Evolutionary conservation across 2,888 invertebrate genomes (phyloP), one percentile per base, ranked within the genome.

Genomic region (Cyclophora punctaria): DNA sequence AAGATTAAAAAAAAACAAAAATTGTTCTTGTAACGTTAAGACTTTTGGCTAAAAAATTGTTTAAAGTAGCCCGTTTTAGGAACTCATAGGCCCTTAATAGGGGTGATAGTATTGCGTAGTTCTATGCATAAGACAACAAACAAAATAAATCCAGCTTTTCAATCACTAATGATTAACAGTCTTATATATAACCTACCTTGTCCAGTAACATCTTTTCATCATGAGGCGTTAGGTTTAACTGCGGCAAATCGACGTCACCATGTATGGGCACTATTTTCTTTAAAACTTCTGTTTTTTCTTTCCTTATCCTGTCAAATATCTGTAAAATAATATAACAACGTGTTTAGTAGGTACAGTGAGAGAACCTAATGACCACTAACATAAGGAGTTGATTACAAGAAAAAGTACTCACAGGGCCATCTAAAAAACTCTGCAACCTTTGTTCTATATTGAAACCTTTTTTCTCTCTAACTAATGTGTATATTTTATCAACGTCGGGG

Each of bases 241-340:
- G 91, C 20, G 92, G 91, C 65, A 92, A 88, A 47, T 93, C 92
- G 56, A 96, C 92, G 77, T 96, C 96, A 45, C 96, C 94, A 58
- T 90, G 90, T 46, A 95, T 90, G n/a, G 94, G 91, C 51, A 91
- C 83, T 44, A 95, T 90, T 78, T 94, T 94, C 64, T 87, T 89
- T 58, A 95, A 76, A 64, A 89, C 91, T 58, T 87, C 77, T 6
- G 94, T 93, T 50, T 89, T 89, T 64, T 92, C 91, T 65, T 89
- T 87, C 67, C 91, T 89, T 48, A 95, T 73, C 64, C 90, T 89
- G 66, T 93, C 91, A 75, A 94, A 95, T 7, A 94, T 82, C 95
- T 95, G 68, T 3, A 83, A 83, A 49, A n/a, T 44, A 35, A 48
- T 40, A 46, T 20, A 34, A 73, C 7, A 3, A 7, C 5, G 41